Conservation (phyloP, 1,140 invertebrate species). For the Cydia splendana region DNA sequence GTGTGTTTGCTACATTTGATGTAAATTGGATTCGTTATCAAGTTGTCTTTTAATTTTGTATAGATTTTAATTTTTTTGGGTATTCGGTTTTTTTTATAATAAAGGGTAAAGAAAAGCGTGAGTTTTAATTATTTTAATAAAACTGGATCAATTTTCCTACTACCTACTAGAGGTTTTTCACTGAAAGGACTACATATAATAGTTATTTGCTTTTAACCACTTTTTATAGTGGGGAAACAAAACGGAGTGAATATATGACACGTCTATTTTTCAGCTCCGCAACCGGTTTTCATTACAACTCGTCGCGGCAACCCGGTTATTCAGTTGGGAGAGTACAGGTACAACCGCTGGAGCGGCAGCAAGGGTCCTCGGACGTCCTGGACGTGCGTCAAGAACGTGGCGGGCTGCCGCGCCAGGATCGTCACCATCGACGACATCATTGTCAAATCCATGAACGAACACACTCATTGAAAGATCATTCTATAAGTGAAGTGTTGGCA, state of each 20-base stretch:
- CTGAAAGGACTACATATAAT: too few species aligned
- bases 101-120: too few species aligned
- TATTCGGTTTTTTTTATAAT: too few species aligned
- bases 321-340: conserved; percentile 36
- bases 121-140: too few species aligned
- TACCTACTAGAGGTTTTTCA: too few species aligned
- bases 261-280: conserved; percentile 35
- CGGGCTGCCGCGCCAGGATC: conserved; percentile 46
- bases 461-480: conserved; percentile 42
- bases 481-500: not conserved
- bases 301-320: conserved; percentile 38
- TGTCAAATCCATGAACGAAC: conserved; percentile 40
- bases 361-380: conserved; percentile 40
- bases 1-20: too few species aligned
- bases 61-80: too few species aligned
- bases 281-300: conserved; percentile 31
- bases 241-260: not conserved
- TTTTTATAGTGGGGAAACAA: too few species aligned
- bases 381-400: conserved; percentile 43
- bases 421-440: conserved; percentile 45
- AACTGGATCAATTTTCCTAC: too few species aligned
- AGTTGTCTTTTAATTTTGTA: too few species aligned
- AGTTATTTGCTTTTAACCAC: too few species aligned
- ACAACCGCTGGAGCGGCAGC: conserved; percentile 31
- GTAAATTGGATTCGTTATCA: too few species aligned